Base-by-base conservation (phyloP, 1,140 invertebrate genomes). In the Pachypsylla venusta region DNA sequence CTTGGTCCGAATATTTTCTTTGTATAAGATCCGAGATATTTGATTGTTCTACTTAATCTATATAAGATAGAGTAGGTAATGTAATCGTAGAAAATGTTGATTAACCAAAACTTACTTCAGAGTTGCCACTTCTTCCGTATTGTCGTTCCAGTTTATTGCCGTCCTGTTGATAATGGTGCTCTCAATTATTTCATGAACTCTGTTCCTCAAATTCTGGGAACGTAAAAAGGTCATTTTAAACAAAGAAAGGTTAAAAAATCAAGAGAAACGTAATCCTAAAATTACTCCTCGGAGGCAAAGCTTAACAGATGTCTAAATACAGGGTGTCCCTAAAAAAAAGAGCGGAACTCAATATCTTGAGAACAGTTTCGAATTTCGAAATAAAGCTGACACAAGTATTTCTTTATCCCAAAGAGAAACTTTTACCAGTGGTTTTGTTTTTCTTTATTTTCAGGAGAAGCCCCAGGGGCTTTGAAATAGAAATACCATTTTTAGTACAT, bases 31-130 rank as follows among this genome's bases (percentile, higher is more conserved):
- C n/a, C n/a, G n/a, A n/a, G n/a, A n/a, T n/a, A n/a, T n/a, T n/a
- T n/a, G n/a, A n/a, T n/a, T n/a, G n/a, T n/a, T n/a, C n/a, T n/a
- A n/a, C n/a, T n/a, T n/a, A n/a, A n/a, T n/a, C n/a, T n/a, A n/a
- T n/a, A n/a, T n/a, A n/a, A n/a, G n/a, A n/a, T n/a, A n/a, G n/a
- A n/a, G n/a, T n/a, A n/a, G n/a, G n/a, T n/a, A n/a, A n/a, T n/a
- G n/a, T n/a, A n/a, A n/a, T n/a, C n/a, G n/a, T n/a, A n/a, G n/a
- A n/a, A n/a, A n/a, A n/a, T n/a, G n/a, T n/a, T n/a, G n/a, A n/a
- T n/a, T n/a, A n/a, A n/a, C n/a, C n/a, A n/a, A n/a, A n/a, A 35
- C 42, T 48, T 48, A 48, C 42, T 22, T 48, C 42, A 48, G n/a
- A 7, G 22, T 4, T 7, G 16, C 4, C 7, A 5, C n/a, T 7